Base-by-base conservation (phyloP, 2,797 vertebrate genomes). In the Myiotriccus ornatus region DNA sequence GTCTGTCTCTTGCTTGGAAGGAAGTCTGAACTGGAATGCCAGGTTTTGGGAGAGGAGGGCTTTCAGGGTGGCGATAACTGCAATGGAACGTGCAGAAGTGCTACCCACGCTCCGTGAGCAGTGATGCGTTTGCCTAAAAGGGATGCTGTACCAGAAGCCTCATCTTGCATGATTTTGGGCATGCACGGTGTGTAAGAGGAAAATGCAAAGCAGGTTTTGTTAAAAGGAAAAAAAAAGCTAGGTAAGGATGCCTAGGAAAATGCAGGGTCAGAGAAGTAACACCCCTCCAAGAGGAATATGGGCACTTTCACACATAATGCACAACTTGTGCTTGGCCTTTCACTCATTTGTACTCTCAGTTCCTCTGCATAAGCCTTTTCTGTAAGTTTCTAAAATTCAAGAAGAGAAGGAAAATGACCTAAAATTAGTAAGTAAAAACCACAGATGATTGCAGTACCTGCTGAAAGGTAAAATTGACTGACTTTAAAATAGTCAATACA, bases 391-490 rank as follows among this genome's bases (percentile, higher is more conserved):
- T 90, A 68, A 87, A 93, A 83, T 85, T 87, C 18, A 79, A 76
- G 70, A 92, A 68, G 47, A 69, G 59, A 59, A 77, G 43, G 53
- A 70, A 90, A 90, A 75, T 71, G 0, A 35, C 49, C 46, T 80
- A 56, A 83, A 83, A 93, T 27, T 77, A 87, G 37, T 27, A 90
- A 52, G 9, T 24, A 12, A 70, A 84, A 89, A 93, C 7, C 35
- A 52, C 7, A 60, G 24, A 15, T 87, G 70, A 74, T 39, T 70
- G 62, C 71, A 62, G 56, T 64, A 85, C 37, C 64, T 87, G 39
- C 47, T 64, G 23, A 78, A 90, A 92, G 60, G 60, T 87, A 57
- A 68, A 95, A 88, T n/a, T 44, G 76, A 94, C 32, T 55, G 65
- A 53, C 57, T 87, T 86, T 39, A 30, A 65, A 94, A 60, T 24